Conservation (phyloP, 1,140 invertebrate species). For the Caenorhabditis elegans region WBcel235 BX284603.4:6889001-6889500, state of each 20-base stretch:
- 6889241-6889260: neutral
- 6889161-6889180: neutral
- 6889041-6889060: neutral
- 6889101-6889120: neutral
- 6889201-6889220: neutral
- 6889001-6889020: neutral
- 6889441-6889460: neutral
- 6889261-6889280: neutral
- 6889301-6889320: no score
- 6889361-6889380: neutral
- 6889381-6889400: neutral
- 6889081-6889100: neutral
- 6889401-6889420: no score
- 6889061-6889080: neutral
- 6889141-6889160: neutral
- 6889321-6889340: constrained; percentile 9
- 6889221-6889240: neutral
- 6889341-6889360: neutral
- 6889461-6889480: neutral
- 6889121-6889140: neutral
- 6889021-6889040: neutral
- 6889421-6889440: neutral
- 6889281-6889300: neutral
- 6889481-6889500: constrained; percentile 9
- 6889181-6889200: neutral